phyloP scores from a whole-genome alignment of 2,797 vertebrate genomes.

The Poeciliopsis presidionis region DNA sequence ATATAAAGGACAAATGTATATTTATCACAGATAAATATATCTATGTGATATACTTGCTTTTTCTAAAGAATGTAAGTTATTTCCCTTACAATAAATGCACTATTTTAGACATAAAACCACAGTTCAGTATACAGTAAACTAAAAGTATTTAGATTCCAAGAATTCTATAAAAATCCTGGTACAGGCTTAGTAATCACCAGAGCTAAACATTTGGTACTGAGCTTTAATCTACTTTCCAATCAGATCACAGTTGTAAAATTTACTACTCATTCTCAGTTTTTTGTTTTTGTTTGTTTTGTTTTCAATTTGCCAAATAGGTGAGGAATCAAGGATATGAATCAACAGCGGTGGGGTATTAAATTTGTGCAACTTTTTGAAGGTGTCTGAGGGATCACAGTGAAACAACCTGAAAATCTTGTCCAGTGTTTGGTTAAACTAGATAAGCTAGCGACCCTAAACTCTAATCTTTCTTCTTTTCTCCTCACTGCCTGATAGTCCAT shows the following conservation, averaged over 20 bases:
- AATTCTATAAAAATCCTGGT: constrained; percentile 1
- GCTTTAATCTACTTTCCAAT: constrained; percentile 16
- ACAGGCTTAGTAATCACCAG: constrained; percentile 15
- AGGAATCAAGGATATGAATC: neutral
- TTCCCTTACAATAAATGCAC: neutral
- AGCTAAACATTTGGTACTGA: constrained; percentile 13
- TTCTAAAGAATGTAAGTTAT: neutral
- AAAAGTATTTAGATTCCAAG: neutral
- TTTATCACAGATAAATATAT: neutral
- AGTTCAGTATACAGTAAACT: neutral
- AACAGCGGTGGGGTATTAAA: constrained; percentile 9
- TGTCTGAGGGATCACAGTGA: constrained; percentile 8
- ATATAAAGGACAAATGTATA: neutral
- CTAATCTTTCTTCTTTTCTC: constrained; percentile 48
- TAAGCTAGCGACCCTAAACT: constrained; percentile 47
- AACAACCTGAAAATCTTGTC: constrained; percentile 10
- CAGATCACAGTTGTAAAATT: neutral
- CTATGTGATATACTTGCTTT: neutral
- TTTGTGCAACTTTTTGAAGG: constrained; percentile 14
- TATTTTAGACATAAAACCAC: neutral
- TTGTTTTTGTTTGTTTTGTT: neutral
- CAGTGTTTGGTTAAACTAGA: constrained; percentile 18
- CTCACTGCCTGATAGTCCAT: constrained; percentile 33
- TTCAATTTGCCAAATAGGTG: neutral
- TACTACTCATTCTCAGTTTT: neutral